These are phyloP conservation scores for Carettochelys insculpta DNA, from an alignment of 2,113 vertebrate genomes.

Conservation along the genomic window DNA sequence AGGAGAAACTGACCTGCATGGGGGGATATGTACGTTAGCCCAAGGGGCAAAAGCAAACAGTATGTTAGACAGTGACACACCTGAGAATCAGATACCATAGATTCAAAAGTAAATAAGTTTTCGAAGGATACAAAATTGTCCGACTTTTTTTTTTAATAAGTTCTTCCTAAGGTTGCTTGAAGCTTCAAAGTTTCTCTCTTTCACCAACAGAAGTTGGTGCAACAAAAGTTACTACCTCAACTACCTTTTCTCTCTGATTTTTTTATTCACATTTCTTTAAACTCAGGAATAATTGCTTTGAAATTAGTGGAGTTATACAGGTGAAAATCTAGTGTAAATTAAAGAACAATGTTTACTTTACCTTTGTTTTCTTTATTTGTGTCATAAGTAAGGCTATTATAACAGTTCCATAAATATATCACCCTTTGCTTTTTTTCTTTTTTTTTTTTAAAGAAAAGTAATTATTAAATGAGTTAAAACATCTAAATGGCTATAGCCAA, in stretches of 20 bases:
- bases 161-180: neutral
- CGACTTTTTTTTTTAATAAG: neutral
- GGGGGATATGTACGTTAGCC: neutral
- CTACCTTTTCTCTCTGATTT: no score
- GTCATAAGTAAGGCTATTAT: neutral
- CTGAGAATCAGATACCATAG: neutral
- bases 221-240: no score
- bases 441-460: no score
- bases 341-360: neutral
- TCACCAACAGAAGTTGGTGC: no score
- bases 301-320: neutral
- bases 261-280: neutral
- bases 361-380: neutral
- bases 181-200: no score
- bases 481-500: neutral
- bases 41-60: neutral
- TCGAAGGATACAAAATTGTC: neutral
- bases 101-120: neutral
- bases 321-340: neutral
- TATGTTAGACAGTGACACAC: neutral
- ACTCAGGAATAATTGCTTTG: neutral
- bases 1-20: constrained; percentile 94
- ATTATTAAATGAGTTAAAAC: neutral
- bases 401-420: neutral
- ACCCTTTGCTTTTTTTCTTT: neutral